These are phyloP conservation scores for Meloidogyne exigua DNA, from an alignment of 1,140 invertebrate species.

Conservation along the genomic window DNA sequence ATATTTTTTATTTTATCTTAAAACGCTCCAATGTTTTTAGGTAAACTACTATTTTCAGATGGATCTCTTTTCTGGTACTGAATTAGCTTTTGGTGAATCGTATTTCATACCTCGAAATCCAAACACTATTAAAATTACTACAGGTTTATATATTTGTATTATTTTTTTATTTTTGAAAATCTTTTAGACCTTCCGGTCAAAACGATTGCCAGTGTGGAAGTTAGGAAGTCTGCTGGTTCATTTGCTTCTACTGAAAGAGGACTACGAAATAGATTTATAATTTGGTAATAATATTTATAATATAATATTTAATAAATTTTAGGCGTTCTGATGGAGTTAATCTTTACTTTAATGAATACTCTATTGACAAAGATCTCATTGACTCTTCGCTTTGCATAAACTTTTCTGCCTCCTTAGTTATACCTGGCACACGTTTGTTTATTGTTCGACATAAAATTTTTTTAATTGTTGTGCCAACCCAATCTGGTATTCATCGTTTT, in stretches of 20 bases:
- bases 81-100: conserved; percentile 27
- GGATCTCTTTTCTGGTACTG: conserved; percentile 29
- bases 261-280: conserved; percentile 27
- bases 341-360: conserved; percentile 26
- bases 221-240: conserved; percentile 21
- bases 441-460: conserved; percentile 17
- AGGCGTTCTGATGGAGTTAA: conserved; percentile 33
- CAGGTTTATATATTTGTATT: conserved; percentile 13
- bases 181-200: conserved; percentile 23
- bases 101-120: conserved; percentile 25
- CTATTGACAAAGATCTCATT: conserved; percentile 15
- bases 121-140: conserved; percentile 18
- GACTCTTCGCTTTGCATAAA: conserved; percentile 31
- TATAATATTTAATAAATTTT: conserved; percentile 6
- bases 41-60: background rate
- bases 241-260: conserved; percentile 15
- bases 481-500: conserved; percentile 29
- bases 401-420: conserved; percentile 22
- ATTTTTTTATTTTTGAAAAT: background rate
- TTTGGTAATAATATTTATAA: conserved; percentile 15
- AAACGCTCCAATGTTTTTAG: background rate
- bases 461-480: conserved; percentile 30
- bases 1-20: background rate
- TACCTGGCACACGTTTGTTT: conserved; percentile 19
- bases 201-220: conserved; percentile 15